phyloP scores from a whole-genome alignment of 2,797 vertebrate genomes.

The Podargus strigoides region DNA sequence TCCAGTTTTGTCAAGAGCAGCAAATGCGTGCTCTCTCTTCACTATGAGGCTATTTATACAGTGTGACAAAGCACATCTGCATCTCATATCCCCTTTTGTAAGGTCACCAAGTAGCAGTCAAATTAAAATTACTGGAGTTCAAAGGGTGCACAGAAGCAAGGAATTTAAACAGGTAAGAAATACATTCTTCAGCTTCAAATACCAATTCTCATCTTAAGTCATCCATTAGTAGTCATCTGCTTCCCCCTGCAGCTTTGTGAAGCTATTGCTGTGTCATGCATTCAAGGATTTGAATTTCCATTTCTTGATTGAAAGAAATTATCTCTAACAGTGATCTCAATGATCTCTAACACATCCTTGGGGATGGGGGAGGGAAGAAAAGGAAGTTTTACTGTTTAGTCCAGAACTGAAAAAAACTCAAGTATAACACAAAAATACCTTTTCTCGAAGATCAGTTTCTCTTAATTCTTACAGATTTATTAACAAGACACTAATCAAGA shows the following conservation, averaged over 20 bases:
- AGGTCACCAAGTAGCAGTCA: background rate
- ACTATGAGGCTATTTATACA: background rate
- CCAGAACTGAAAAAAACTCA: background rate
- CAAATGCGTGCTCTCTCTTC: background rate
- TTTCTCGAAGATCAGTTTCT: background rate
- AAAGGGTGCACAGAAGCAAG: background rate
- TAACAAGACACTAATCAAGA: background rate
- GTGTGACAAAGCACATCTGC: background rate
- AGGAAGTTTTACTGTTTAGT: background rate
- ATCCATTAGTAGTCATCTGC: conserved; percentile 36
- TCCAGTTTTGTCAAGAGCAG: background rate
- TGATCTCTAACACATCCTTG: background rate
- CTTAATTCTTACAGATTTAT: background rate
- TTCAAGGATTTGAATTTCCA: background rate
- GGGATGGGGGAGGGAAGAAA: no score
- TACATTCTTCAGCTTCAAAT: background rate
- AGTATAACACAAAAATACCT: background rate
- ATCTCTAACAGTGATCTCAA: no score
- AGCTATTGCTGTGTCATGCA: conserved; percentile 9
- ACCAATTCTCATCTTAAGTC: background rate
- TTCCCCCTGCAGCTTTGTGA: conserved; percentile 62
- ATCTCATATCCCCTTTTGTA: background rate
- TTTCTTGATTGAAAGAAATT: no score
- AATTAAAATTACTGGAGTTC: background rate
- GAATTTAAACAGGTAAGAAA: background rate